Conservation (phyloP, 2,888 invertebrate genomes). For the Vanessa cardui region DNA sequence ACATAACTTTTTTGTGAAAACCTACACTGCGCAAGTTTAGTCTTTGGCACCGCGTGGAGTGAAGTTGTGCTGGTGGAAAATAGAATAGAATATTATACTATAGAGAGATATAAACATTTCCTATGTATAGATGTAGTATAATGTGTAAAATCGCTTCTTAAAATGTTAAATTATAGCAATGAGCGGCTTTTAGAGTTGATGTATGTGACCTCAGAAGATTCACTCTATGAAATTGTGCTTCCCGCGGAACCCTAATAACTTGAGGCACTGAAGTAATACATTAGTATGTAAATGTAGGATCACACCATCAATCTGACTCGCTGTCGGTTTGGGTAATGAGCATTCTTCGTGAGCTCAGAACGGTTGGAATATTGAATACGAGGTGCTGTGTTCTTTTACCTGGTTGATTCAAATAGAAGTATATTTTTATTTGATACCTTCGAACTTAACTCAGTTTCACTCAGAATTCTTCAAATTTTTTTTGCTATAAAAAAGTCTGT, state of each 20-base stretch:
- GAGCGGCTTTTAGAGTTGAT: not conserved
- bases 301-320: slow-evolving; percentile 43
- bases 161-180: slow-evolving; percentile 3
- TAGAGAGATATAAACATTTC: no score
- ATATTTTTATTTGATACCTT: no score
- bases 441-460: no score
- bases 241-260: slow-evolving; percentile 20
- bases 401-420: no score
- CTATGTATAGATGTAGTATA: no score
- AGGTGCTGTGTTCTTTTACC: not conserved
- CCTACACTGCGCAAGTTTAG: no score
- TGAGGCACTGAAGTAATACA: slow-evolving; percentile 30
- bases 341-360: slow-evolving; percentile 23
- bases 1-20: no score
- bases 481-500: no score
- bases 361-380: slow-evolving; percentile 11
- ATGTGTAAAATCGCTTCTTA: not conserved
- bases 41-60: no score
- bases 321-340: slow-evolving; percentile 34
- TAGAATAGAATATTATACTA: no score
- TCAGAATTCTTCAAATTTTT: no score
- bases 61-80: no score
- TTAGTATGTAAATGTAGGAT: slow-evolving; percentile 44
- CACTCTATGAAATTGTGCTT: not conserved
- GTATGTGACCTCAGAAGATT: not conserved